These are phyloP conservation scores for Acipenser oxyrinchus DNA, from an alignment of 2,797 vertebrate species.

Conservation along the genomic window DNA sequence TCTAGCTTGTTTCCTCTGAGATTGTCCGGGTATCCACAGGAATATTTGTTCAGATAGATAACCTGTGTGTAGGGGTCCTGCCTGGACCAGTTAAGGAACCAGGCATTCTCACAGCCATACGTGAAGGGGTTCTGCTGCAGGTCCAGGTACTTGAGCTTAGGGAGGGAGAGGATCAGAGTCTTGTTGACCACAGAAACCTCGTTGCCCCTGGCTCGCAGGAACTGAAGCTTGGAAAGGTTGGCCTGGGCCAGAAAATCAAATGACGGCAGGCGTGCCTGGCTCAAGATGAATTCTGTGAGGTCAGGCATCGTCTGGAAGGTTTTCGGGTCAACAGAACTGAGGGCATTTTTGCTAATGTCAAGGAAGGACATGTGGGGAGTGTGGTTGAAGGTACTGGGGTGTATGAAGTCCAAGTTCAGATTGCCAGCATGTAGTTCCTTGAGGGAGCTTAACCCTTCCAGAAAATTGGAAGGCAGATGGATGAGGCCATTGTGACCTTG, in stretches of 20 bases:
- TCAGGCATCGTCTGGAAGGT: constrained; percentile 37
- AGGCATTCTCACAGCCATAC: constrained; percentile 46
- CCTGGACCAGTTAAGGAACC: constrained; percentile 35
- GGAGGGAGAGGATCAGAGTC: constrained; percentile 24
- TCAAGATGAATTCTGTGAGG: constrained; percentile 41
- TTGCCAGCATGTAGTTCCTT: constrained; percentile 32
- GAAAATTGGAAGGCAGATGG: constrained; percentile 42
- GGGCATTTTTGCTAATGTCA: constrained; percentile 45
- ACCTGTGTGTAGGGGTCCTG: constrained; percentile 39
- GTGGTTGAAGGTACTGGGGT: constrained; percentile 35
- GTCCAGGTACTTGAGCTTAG: constrained; percentile 38
- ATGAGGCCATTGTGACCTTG: constrained; percentile 32
- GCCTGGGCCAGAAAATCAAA: constrained; percentile 41
- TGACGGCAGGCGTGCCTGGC: constrained; percentile 32
- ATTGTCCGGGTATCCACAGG: constrained; percentile 41
- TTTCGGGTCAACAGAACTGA: constrained; percentile 23
- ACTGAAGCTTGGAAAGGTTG: constrained; percentile 39
- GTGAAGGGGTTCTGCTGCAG: constrained; percentile 42
- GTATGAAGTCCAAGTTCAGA: constrained; percentile 21
- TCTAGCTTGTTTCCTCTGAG: constrained; percentile 32
- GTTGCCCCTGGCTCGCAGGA: constrained; percentile 43
- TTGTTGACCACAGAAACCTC: constrained; percentile 28
- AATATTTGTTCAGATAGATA: constrained; percentile 33
- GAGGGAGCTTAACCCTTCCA: constrained; percentile 48
- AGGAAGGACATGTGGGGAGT: constrained; percentile 32